Evolutionary conservation across 2,888 invertebrate genomes (phyloP).

Genomic region (Catonia carolina): DNA sequence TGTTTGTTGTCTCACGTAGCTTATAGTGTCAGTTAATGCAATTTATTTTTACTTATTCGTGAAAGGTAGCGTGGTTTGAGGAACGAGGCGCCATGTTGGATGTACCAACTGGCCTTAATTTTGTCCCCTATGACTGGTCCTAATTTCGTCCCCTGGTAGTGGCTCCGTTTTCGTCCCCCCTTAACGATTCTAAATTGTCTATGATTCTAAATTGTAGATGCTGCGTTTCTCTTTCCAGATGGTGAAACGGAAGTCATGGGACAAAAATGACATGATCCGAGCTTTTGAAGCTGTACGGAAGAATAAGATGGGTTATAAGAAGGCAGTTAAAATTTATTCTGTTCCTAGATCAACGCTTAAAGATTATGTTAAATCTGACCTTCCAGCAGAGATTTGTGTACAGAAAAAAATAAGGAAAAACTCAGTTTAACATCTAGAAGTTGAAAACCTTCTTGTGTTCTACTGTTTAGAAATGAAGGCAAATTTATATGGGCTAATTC

Average conservation of each 20-base stretch:
- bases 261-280: conserved; percentile 5
- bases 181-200: too few relatives aligned
- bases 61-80: too few relatives aligned
- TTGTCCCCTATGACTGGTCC: too few relatives aligned
- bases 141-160: too few relatives aligned
- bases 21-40: too few relatives aligned
- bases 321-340: conserved; percentile 13
- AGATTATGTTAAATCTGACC: conserved; percentile 8
- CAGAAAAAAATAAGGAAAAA: conserved; percentile 5
- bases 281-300: conserved; percentile 18
- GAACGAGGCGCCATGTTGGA: too few relatives aligned
- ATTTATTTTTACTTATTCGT: too few relatives aligned
- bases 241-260: conserved; percentile 15
- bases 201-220: too few relatives aligned
- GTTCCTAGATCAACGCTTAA: conserved; percentile 13
- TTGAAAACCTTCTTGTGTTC: conserved; percentile 14
- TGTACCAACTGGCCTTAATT: too few relatives aligned
- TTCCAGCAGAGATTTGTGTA: neutral
- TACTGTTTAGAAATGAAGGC: conserved; percentile 16
- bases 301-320: conserved; percentile 14
- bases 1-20: too few relatives aligned
- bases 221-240: too few relatives aligned
- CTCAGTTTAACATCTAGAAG: conserved; percentile 11
- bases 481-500: conserved; percentile 17
- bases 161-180: too few relatives aligned